phyloP scores from a whole-genome alignment of 2,113 vertebrate species.

The Xiphorhynchus elegans region DNA sequence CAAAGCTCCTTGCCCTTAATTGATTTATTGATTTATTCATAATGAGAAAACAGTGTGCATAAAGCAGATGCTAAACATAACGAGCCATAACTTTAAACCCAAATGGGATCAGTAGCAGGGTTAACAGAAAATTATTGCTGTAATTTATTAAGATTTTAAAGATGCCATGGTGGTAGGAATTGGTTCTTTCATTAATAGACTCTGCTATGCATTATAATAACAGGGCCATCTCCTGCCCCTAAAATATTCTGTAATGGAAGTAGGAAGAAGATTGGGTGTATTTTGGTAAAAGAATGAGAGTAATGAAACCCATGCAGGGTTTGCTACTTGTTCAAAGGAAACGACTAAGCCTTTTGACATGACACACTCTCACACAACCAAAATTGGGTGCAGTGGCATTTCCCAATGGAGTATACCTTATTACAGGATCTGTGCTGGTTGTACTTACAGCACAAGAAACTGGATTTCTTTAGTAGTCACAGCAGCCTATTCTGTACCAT shows the following conservation, averaged over 20 bases:
- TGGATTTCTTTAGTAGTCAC: background rate
- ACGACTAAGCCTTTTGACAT: background rate
- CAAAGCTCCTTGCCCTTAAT: conserved; percentile 35
- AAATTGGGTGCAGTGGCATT: background rate
- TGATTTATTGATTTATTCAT: conserved; percentile 75
- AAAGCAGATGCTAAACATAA: conserved; percentile 68
- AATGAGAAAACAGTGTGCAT: conserved; percentile 53
- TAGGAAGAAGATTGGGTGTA: background rate
- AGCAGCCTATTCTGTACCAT: background rate
- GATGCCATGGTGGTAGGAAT: background rate
- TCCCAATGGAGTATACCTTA: background rate
- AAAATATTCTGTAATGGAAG: background rate
- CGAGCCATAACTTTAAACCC: conserved; percentile 43
- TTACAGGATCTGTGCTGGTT: background rate
- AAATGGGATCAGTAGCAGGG: conserved; percentile 25
- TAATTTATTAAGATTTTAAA: conserved; percentile 51
- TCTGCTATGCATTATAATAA: background rate
- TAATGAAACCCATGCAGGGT: background rate
- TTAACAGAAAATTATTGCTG: conserved; percentile 41
- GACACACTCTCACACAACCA: background rate
- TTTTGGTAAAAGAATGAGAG: background rate
- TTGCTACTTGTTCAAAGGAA: background rate
- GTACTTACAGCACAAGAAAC: background rate
- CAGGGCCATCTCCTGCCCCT: background rate
- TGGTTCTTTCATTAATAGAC: background rate